Conservation (phyloP, 2,113 vertebrate genomes). For the Redunca redunca region DNA sequence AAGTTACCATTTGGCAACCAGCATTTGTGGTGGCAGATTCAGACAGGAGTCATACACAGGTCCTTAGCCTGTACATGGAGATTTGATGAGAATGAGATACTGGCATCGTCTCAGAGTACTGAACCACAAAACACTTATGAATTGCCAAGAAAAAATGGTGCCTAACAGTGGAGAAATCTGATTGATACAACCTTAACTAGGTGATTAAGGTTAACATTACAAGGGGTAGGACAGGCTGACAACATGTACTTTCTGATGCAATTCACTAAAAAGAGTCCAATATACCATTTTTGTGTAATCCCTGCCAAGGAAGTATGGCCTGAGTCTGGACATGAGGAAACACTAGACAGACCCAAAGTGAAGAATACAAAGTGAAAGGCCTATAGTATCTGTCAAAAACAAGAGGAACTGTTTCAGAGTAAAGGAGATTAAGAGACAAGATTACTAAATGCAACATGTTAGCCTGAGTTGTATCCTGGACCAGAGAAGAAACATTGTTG, state of each 20-base stretch:
- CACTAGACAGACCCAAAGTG: background rate
- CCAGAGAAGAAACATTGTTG: background rate
- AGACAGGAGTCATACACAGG: background rate
- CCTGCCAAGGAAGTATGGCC: background rate
- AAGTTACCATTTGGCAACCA: background rate
- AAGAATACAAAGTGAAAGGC: constrained; percentile 12
- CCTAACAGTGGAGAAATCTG: background rate
- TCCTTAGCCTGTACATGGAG: background rate
- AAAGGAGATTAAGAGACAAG: background rate
- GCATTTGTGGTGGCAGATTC: background rate
- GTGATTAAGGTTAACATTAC: background rate
- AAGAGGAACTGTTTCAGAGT: background rate
- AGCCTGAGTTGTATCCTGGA: background rate
- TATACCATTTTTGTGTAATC: background rate
- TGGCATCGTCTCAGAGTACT: background rate
- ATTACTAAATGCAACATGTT: background rate
- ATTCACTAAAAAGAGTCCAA: background rate
- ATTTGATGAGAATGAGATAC: background rate
- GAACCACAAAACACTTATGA: background rate
- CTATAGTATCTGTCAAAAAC: background rate
- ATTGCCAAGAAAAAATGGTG: background rate
- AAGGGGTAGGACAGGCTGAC: background rate
- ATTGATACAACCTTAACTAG: background rate
- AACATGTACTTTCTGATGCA: background rate
- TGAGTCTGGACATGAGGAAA: background rate